These are phyloP conservation scores for Dugesia japonica DNA, from an alignment of 2,888 invertebrate genomes.

Conservation along the genomic window DNA sequence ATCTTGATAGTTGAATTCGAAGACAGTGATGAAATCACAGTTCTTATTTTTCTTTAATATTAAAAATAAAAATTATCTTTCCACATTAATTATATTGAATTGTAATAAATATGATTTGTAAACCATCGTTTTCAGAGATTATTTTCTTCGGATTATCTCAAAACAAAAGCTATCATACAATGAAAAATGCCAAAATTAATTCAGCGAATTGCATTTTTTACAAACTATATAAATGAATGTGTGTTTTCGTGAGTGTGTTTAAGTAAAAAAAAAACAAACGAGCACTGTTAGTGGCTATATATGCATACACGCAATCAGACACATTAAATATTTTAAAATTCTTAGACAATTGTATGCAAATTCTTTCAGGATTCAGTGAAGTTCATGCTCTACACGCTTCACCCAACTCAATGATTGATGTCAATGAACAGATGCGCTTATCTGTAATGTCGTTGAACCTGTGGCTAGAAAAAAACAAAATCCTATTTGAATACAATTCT, in stretches of 20 bases:
- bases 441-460: neutral
- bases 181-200: neutral
- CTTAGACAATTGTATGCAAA: neutral
- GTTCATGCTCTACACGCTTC: neutral
- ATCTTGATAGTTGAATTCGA: neutral
- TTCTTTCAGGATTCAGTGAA: neutral
- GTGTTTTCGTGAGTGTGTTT: neutral
- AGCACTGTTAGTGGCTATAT: neutral
- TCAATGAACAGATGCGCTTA: neutral
- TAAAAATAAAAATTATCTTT: neutral
- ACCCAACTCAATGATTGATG: neutral
- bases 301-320: neutral
- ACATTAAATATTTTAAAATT: neutral
- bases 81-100: neutral
- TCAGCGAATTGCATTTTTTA: neutral
- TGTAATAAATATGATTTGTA: neutral
- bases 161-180: neutral
- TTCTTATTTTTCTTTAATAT: too few species aligned
- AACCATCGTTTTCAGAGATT: neutral
- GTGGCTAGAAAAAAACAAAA: neutral
- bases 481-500: neutral
- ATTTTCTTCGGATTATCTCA: neutral
- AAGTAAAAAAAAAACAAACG: too few species aligned
- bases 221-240: neutral
- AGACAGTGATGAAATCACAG: too few species aligned